phyloP scores from a whole-genome alignment of 2,888 invertebrate species.

The Philereme transversata region DNA sequence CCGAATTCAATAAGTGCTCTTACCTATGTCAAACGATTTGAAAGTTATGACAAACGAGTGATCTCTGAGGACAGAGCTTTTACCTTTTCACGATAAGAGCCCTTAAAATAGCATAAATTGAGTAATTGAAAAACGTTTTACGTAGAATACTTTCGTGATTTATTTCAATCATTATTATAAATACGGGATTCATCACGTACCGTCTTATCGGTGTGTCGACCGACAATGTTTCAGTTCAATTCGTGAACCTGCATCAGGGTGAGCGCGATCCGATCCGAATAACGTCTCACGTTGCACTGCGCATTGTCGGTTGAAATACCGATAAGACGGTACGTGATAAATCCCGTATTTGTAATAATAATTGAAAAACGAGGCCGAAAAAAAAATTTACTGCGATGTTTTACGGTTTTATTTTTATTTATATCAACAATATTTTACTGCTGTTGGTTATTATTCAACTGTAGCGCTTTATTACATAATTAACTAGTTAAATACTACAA shows the following conservation, averaged over 20 bases:
- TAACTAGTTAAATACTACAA: background rate
- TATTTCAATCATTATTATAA: too few species aligned
- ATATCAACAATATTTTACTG: background rate
- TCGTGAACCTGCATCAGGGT: too few species aligned
- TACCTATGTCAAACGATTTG: constrained; percentile 40
- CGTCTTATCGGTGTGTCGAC: too few species aligned
- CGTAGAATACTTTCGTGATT: too few species aligned
- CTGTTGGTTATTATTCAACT: constrained; percentile 2
- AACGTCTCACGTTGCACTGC: too few species aligned
- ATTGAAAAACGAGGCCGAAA: constrained; percentile 30
- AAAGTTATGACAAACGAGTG: constrained; percentile 48
- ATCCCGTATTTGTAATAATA: too few species aligned
- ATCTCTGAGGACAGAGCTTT: constrained; percentile 37
- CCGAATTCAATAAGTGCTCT: constrained; percentile 35
- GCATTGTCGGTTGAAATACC: too few species aligned
- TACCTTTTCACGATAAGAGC: constrained; percentile 36
- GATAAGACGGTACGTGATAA: too few species aligned
- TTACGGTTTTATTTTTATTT: background rate
- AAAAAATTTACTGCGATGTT: background rate
- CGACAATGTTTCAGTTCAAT: too few species aligned
- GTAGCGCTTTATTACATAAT: background rate
- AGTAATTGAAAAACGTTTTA: constrained; percentile 40
- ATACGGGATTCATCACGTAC: too few species aligned
- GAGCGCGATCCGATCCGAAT: too few species aligned
- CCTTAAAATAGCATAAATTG: constrained; percentile 30